Percentiles rank a stretch among this genome's conserved stretches.
These are phyloP conservation scores for Falco columbarius DNA, from an alignment of 2,797 vertebrate genomes.

Conservation along the genomic window DNA sequence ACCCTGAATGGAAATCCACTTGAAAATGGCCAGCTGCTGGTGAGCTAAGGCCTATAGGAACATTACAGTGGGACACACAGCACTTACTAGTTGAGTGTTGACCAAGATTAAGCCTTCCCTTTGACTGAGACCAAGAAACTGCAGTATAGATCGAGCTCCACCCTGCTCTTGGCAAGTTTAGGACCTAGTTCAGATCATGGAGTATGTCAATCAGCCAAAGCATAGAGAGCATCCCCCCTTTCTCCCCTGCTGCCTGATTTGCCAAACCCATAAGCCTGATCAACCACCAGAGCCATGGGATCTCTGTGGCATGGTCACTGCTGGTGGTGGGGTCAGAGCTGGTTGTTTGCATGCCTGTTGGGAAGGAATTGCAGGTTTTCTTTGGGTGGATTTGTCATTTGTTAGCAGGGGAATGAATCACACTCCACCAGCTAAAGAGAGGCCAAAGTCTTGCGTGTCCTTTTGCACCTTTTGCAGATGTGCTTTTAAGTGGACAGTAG, in stretches of 20 bases:
- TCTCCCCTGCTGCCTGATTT: background rate
- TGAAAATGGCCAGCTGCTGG: background rate
- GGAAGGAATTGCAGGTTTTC: background rate
- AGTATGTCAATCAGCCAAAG: background rate
- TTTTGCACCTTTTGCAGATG: conserved; percentile 50
- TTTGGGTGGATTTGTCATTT: background rate
- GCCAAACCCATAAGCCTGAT: background rate
- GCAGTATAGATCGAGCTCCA: background rate
- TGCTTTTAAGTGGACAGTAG: background rate
- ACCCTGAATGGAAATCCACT: background rate
- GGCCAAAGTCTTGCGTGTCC: background rate
- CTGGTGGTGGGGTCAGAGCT: background rate
- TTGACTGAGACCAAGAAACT: background rate
- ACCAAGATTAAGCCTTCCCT: background rate
- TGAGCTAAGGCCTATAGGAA: background rate
- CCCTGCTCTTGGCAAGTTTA: background rate
- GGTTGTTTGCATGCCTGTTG: background rate
- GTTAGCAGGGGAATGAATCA: background rate
- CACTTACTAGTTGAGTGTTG: background rate
- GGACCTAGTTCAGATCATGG: background rate
- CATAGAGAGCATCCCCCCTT: background rate
- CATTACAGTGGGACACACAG: background rate
- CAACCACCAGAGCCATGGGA: background rate
- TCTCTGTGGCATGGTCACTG: background rate
- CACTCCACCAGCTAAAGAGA: background rate